Evolutionary conservation across 1,140 invertebrate species (phyloP).

Genomic region (Diorhabda elongata): DNA sequence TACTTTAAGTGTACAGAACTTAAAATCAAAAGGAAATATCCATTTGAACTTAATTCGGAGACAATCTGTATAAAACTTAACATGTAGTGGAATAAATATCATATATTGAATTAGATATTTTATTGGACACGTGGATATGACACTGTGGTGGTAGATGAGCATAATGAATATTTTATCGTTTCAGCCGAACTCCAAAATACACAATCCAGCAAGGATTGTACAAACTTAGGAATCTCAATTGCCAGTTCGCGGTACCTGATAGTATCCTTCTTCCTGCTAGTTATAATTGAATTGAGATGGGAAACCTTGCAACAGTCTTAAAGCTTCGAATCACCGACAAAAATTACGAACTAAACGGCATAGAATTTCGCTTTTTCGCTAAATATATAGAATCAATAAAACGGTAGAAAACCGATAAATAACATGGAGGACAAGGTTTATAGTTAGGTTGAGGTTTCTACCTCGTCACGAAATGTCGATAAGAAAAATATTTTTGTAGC

Average conservation of each 20-base stretch:
- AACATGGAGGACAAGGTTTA: not conserved
- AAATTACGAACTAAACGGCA: constrained; percentile 7
- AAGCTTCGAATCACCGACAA: constrained; percentile 8
- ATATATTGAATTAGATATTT: no score
- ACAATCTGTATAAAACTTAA: no score
- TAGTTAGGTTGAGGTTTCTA: not conserved
- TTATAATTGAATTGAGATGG: constrained; percentile 12
- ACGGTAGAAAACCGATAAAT: not conserved
- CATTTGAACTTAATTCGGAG: no score
- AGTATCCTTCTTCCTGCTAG: constrained; percentile 13
- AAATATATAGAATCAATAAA: not conserved
- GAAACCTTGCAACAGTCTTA: constrained; percentile 8
- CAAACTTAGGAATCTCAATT: constrained; percentile 23
- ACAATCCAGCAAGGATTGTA: constrained; percentile 36
- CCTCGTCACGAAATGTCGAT: not conserved
- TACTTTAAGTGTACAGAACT: no score
- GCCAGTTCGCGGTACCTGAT: constrained; percentile 11
- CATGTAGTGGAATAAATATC: no score
- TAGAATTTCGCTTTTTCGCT: constrained; percentile 1
- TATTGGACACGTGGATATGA: no score
- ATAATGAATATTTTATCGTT: constrained; percentile 17
- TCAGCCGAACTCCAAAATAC: constrained; percentile 37
- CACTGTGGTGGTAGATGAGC: no score
- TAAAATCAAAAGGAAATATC: no score
- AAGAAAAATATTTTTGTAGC: not conserved